Evolutionary conservation across 2,113 vertebrate species (phyloP), one percentile per base, ranked within the genome.

Genomic region (Colinus virginianus): DNA sequence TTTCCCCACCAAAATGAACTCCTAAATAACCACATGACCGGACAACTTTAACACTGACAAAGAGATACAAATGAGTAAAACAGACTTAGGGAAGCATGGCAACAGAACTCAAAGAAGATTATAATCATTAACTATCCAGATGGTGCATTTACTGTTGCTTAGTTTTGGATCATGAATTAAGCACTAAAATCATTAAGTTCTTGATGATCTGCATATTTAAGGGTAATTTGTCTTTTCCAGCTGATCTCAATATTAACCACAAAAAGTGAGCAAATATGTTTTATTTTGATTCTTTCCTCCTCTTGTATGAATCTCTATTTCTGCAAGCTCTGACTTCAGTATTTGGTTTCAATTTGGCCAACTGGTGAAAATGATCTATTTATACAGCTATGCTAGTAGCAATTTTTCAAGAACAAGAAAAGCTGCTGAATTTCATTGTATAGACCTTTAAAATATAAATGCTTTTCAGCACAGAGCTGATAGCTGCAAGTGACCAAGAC

Each of bases 61-160:
- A 76, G 34, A 22, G 30, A 62, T 43, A 66, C 11, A 72, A 82
- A 78, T 55, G 64, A 77, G 49, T 80, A 91, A 82, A 93, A 94
- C 3, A 59, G 38, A 67, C 32, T 77, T 51, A 55, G 46, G 32
- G 21, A 92, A 88, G 22, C 21, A 21, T 40, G 7, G 59, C 28
- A 76, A 56, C 26, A 45, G 42, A 90, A 55, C 23, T 62, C 45
- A 59, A 56, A 79, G 82, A 72, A 72, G 9, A 67, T 40, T 48
- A 55, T 58, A 88, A 71, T n/a, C 58, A 62, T 88, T 90, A 88
- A 71, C 34, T 78, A 40, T 61, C 83, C 88, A 88, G 86, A 93
- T 91, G 93, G 82, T 80, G 56, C 86, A 56, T 63, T 91, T 79
- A 53, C n/a, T 42, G 55, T 55, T 77, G 18, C 49, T 46, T 46